Evolutionary conservation across 2,113 vertebrate species (phyloP).

Genomic region (Vanacampus margaritifer): DNA sequence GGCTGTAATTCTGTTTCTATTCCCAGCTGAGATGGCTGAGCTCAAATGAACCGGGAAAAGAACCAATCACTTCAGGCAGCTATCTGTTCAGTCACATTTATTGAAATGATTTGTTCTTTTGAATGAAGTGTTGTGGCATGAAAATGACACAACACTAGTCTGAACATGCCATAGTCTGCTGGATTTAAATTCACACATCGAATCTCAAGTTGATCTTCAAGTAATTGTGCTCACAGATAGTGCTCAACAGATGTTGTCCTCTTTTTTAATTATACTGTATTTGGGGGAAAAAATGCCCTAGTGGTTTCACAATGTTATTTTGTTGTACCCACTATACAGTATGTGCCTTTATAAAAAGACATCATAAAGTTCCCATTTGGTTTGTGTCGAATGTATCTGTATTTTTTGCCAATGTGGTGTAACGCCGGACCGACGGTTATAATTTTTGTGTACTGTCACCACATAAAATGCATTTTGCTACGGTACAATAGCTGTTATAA

Average conservation of each 20-base stretch:
- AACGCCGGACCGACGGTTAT: not conserved
- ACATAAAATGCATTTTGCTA: constrained; percentile 43
- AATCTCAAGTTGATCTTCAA: not conserved
- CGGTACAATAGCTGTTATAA: constrained; percentile 36
- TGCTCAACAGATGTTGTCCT: not conserved
- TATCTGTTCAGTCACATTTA: too few species aligned
- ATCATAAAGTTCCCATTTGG: constrained; percentile 4
- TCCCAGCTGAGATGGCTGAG: too few species aligned
- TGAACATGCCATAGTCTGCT: not conserved
- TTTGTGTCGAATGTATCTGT: not conserved
- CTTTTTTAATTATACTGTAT: not conserved
- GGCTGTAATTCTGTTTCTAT: too few species aligned
- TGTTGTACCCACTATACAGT: not conserved
- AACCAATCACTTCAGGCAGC: too few species aligned
- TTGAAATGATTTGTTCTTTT: too few species aligned
- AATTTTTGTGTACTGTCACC: constrained; percentile 21
- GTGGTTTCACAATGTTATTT: not conserved
- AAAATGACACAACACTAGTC: too few species aligned
- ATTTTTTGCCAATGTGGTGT: not conserved
- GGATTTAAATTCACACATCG: not conserved
- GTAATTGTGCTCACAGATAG: not conserved
- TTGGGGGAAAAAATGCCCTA: not conserved
- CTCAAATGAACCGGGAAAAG: too few species aligned
- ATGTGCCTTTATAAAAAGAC: not conserved
- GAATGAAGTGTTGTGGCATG: too few species aligned